Base-by-base conservation (phyloP, 2,888 invertebrate genomes). In the Acanthosepion pharaonis region DNA sequence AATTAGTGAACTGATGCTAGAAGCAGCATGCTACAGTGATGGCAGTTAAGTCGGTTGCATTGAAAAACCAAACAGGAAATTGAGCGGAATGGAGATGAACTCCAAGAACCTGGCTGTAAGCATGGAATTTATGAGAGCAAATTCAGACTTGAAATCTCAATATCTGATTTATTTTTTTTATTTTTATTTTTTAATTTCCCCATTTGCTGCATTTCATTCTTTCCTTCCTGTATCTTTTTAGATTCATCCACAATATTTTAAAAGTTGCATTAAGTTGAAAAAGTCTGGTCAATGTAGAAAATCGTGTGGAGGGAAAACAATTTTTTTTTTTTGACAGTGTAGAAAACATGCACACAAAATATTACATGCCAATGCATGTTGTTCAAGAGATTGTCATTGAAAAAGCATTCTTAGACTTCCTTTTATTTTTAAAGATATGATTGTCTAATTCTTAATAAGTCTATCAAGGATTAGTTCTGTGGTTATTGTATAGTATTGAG, bases 1-100 rank as follows among this genome's bases (percentile, higher is more conserved):
- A 78, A 78, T 78, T 78, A 78, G 78, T 78, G 78, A 78, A 11
- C 78, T 78, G 78, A 78, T 78, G 78, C 78, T n/a, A 78, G 78
- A 78, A 78, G 78, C 78, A n/a, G 78, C n/a, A 78, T n/a, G 78
- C n/a, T n/a, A 33, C 78, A 78, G 78, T 33, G n/a, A 78, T 78
- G 78, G 78, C n/a, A 33, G 15, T 78, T n/a, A n/a, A 78, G 78
- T 78, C n/a, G 78, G 78, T 78, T 78, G 78, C 78, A 78, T 78
- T 78, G 78, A 78, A 78, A 78, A 78, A n/a, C 78, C 78, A 78
- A 78, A 78, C 78, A 78, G 78, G 78, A 78, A 78, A 78, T 78
- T 78, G n/a, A n/a, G n/a, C 78, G n/a, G 78, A 78, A 78, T 78
- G 78, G 78, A 78, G 78, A 78, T 78, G 78, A 78, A 78, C 78